Evolutionary conservation across 2,888 invertebrate species (phyloP).

Genomic region (Encarsia formosa): DNA sequence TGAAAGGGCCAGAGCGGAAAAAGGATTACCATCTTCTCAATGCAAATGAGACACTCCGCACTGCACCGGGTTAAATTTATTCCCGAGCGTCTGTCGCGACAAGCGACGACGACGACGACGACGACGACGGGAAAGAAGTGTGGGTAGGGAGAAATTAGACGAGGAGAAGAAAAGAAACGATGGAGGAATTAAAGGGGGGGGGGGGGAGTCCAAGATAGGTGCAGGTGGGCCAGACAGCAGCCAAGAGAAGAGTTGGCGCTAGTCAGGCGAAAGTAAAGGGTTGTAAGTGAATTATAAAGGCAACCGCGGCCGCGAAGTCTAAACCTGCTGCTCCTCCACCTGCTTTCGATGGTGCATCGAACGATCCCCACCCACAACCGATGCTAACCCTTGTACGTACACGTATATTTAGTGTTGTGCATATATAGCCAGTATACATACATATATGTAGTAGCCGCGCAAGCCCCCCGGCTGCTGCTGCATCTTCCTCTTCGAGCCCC

Average conservation of each 20-base stretch:
- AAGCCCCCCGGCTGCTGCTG: conserved; percentile 1
- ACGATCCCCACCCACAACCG: no score
- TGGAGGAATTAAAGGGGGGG: not conserved
- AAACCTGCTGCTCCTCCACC: conserved; percentile 3
- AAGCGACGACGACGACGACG: not conserved
- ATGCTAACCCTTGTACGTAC: no score
- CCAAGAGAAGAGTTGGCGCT: not conserved
- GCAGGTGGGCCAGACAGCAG: conserved; percentile 5
- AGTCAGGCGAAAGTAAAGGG: conserved; percentile 17
- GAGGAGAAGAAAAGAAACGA: conserved; percentile 12
- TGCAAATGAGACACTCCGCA: conserved; percentile 14
- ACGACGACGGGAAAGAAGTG: not conserved
- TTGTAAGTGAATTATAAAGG: conserved; percentile 36
- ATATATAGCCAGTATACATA: no score
- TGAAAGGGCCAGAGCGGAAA: not conserved
- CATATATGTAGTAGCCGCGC: no score
- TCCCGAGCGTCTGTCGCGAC: no score
- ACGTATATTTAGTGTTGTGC: no score
- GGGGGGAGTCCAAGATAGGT: not conserved
- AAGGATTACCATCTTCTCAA: conserved; percentile 22
- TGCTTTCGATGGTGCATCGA: no score
- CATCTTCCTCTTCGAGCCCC: not conserved
- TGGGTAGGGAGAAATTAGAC: conserved; percentile 20
- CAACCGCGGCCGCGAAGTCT: conserved; percentile 30
- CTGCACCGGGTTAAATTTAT: conserved; percentile 13